Evolutionary conservation across 2,888 invertebrate genomes (phyloP), one percentile per base, ranked within the genome.

Genomic region (Muschampia plurimacula): DNA sequence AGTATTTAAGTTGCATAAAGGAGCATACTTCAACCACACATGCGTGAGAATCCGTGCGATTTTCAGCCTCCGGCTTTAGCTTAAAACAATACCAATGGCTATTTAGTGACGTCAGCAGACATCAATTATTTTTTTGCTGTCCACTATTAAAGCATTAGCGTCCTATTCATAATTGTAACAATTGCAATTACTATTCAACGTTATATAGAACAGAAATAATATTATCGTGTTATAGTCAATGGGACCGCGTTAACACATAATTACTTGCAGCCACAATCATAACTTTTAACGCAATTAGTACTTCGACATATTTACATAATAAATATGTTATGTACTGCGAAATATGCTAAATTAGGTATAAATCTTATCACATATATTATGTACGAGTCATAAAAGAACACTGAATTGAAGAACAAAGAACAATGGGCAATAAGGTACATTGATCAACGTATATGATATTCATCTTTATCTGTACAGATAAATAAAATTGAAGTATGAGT

Each of bases 91-190:
- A n/a, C 41, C 57, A 57, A n/a, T 32, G 12, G 36, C 22, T 22
- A 15, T 8, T 55, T 22, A 32, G 7, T 70, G 65, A 70, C 59
- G 70, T 70, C 70, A 70, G 10, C 41, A 0, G 2, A 15, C 39
- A 41, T 44, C 41, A 7, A 69, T 69, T 63, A 32, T 28, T 64
- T 49, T 69, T 64, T 52, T 52, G 3, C 55, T 13, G 32, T 39
- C 62, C 52, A 63, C 28, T 10, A 63, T 55, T 69, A 69, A 13
- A 13, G 22, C 10, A 15, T 68, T 10, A 55, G 52, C 44, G 44
- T 32, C 44, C 69, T 64, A 57, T 57, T 63, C 55, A 57, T 67
- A 39, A 55, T 67, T 22, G 55, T 55, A 66, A 57, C 52, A 66
- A 55, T 52, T 39, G 9, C 12, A 41, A 41, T 36, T 60, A 60